Evolutionary conservation across 2,113 vertebrate genomes (phyloP).

Genomic region (Dolichallabes microphthalmus): DNA sequence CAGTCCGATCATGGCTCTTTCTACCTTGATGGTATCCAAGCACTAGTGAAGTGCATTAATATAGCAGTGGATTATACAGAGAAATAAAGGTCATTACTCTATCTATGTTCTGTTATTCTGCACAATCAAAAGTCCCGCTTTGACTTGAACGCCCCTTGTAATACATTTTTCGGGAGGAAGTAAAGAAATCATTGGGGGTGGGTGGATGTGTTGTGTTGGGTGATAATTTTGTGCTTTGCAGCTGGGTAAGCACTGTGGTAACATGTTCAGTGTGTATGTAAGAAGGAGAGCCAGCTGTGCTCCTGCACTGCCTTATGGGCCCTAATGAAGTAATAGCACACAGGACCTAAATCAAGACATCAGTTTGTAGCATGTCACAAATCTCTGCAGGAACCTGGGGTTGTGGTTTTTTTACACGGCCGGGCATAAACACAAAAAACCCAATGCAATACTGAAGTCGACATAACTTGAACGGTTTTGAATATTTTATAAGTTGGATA

Average conservation of each 20-base stretch:
- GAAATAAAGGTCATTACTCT: too few species aligned
- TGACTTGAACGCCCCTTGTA: too few species aligned
- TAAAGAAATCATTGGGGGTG: not conserved
- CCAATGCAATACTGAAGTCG: not conserved
- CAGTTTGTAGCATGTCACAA: not conserved
- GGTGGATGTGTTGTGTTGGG: not conserved
- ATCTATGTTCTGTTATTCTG: too few species aligned
- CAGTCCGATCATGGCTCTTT: too few species aligned
- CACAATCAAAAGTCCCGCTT: too few species aligned
- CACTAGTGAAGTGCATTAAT: too few species aligned
- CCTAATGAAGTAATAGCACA: constrained; percentile 43
- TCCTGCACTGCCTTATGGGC: constrained; percentile 48
- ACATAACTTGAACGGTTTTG: not conserved
- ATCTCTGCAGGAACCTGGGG: not conserved
- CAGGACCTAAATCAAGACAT: not conserved
- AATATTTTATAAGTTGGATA: not conserved
- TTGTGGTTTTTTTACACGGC: not conserved
- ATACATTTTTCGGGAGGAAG: not conserved
- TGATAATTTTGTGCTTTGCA: constrained; percentile 18
- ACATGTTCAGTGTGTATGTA: constrained; percentile 41
- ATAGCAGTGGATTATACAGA: too few species aligned
- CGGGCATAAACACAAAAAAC: not conserved
- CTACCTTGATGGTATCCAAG: too few species aligned
- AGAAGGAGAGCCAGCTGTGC: constrained; percentile 38
- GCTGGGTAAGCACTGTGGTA: constrained; percentile 40